Evolutionary conservation across 2,888 invertebrate species (phyloP), one percentile per base, ranked within the genome.

Genomic region (Polydrusus pterygomalis): DNA sequence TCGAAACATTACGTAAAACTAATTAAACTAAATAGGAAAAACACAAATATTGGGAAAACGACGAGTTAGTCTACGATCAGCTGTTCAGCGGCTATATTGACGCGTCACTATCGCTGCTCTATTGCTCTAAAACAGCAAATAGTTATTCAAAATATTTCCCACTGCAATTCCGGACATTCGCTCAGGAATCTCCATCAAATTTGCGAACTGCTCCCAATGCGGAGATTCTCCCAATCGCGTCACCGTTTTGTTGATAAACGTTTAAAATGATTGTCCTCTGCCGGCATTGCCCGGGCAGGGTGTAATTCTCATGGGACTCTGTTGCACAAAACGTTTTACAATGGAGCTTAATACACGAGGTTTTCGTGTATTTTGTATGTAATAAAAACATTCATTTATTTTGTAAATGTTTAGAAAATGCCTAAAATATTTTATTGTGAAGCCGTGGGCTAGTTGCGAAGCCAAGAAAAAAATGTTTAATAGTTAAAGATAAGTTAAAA

Each of bases 191-290:
- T 34, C 49, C 6, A 49, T 20, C 10, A 49, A 49, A 65, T 65
- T 34, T 49, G 45, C 65, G n/a, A 49, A 51, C 30, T 17, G 17
- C 34, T 65, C 49, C 34, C 65, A 34, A 34, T 51, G 65, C 65
- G 38, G 49, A 11, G 15, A 15, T 65, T 51, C 49, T 65, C 49
- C 17, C 9, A 65, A 51, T 47, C 34, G 20, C 18, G 49, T 18
- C 51, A 49, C 65, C 15, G 17, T 65, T 65, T 51, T 30, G 30
- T 51, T 65, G 65, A 65, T 65, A 65, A 65, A 65, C 51, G 65
- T 65, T 25, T 30, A 49, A 65, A 65, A 65, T 47, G 25, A 65
- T 65, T 49, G 65, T 65, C 43, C 65, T 65, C 49, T 34, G 25
- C 51, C 34, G 49, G 20, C 47, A 13, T 34, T 65, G 45, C 34